These are phyloP conservation scores for Bradynema listronoti DNA, from an alignment of 1,140 invertebrate species.

Conservation along the genomic window DNA sequence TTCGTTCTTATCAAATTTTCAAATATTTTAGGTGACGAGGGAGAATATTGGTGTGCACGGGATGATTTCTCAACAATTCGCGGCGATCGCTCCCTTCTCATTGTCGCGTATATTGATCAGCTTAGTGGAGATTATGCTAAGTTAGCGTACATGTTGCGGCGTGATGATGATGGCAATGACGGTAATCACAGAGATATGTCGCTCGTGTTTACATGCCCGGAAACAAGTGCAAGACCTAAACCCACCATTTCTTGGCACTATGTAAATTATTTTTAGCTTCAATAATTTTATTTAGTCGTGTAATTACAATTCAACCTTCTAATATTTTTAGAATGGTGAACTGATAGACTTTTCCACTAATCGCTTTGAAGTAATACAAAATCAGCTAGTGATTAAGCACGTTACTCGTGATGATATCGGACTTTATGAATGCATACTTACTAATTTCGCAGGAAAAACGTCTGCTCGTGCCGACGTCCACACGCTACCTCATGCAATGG, in stretches of 20 bases:
- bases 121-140: background rate
- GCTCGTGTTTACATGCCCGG: background rate
- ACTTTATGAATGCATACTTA: background rate
- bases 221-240: background rate
- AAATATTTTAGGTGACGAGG: conserved; percentile 4
- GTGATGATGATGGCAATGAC: background rate
- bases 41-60: conserved; percentile 9
- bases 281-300: background rate
- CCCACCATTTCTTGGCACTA: background rate
- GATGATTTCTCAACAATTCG: background rate
- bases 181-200: background rate
- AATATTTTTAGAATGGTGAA: conserved; percentile 6
- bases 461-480: background rate
- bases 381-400: background rate
- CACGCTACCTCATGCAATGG: background rate
- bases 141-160: background rate
- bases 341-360: background rate
- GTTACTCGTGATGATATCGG: background rate
- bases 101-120: background rate
- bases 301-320: background rate
- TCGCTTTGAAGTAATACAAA: background rate
- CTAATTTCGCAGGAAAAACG: background rate
- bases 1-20: background rate
- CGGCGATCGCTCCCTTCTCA: conserved; percentile 1
- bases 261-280: background rate